A percentile compares a stretch with the other conserved stretches of the same genome.
These are phyloP conservation scores for Miichthys miiuy DNA, from an alignment of 2,797 vertebrate genomes.

Conservation along the genomic window DNA sequence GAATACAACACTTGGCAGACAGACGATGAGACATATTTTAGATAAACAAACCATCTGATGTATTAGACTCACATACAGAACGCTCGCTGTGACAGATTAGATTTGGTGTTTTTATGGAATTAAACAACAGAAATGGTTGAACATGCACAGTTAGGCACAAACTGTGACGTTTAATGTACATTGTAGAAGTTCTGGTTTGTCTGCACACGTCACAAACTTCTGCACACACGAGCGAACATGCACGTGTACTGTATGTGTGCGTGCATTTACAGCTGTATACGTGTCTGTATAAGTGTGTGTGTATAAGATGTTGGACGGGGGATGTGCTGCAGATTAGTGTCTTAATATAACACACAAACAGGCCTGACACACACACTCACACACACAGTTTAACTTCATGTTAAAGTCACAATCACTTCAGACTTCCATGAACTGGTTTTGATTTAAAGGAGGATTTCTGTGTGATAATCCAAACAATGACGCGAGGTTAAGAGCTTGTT, in stretches of 20 bases:
- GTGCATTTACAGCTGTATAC: constrained; percentile 2
- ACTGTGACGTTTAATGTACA: background rate
- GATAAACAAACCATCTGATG: background rate
- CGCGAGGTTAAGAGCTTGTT: background rate
- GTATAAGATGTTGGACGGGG: constrained; percentile 26
- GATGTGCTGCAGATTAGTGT: constrained; percentile 44
- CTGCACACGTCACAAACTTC: background rate
- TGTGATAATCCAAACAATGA: background rate
- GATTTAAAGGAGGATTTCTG: background rate
- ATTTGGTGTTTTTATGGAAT: background rate
- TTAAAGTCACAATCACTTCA: background rate
- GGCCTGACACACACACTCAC: constrained; percentile 2
- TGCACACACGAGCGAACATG: constrained; percentile 12
- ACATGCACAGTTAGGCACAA: background rate
- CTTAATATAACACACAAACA: constrained; percentile 41
- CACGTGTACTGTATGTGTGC: constrained; percentile 44
- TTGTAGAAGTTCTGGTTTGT: background rate
- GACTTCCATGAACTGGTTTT: background rate
- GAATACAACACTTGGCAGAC: constrained; percentile 13
- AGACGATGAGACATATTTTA: background rate
- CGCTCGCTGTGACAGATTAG: background rate
- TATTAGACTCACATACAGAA: background rate
- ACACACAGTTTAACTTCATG: background rate
- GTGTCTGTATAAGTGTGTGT: constrained; percentile 36
- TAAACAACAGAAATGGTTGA: background rate